Percentiles rank a stretch among this genome's conserved stretches.
These are phyloP conservation scores for Meghimatium bilineatum DNA, from an alignment of 2,888 invertebrate species.

Conservation along the genomic window DNA sequence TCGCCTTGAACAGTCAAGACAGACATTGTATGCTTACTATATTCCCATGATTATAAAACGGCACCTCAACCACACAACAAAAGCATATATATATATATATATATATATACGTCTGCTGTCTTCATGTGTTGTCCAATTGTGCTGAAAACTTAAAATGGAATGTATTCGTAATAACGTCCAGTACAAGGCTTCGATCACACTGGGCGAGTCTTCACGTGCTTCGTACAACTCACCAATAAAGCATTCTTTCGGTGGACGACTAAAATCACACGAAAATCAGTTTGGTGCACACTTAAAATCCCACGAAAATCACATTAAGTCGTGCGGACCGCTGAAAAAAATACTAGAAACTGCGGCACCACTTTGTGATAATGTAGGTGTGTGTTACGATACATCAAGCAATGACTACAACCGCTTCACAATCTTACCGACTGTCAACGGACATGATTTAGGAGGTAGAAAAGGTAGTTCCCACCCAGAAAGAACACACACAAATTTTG, in stretches of 20 bases:
- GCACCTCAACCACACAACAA: too few relatives aligned
- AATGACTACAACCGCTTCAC: constrained; percentile 4
- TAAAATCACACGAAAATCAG: constrained; percentile 12
- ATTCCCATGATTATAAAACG: too few relatives aligned
- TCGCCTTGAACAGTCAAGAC: too few relatives aligned
- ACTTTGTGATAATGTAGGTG: neutral
- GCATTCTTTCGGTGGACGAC: neutral
- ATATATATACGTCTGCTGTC: too few relatives aligned
- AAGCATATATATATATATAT: too few relatives aligned
- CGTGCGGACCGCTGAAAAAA: constrained; percentile 20
- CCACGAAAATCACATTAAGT: constrained; percentile 9
- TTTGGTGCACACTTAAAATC: neutral
- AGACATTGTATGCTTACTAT: too few relatives aligned
- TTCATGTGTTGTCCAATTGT: too few relatives aligned
- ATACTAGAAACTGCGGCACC: neutral
- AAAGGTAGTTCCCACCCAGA: neutral
- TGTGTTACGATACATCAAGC: neutral
- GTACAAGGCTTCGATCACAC: neutral
- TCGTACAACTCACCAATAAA: constrained; percentile 21
- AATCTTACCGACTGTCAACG: constrained; percentile 16
- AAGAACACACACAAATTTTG: too few relatives aligned
- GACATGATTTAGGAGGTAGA: constrained; percentile 14
- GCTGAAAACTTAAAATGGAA: too few relatives aligned
- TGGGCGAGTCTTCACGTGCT: neutral
- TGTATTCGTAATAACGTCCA: neutral